Evolutionary conservation across 2,888 invertebrate genomes (phyloP).

Genomic region (Eupithecia dodoneata): DNA sequence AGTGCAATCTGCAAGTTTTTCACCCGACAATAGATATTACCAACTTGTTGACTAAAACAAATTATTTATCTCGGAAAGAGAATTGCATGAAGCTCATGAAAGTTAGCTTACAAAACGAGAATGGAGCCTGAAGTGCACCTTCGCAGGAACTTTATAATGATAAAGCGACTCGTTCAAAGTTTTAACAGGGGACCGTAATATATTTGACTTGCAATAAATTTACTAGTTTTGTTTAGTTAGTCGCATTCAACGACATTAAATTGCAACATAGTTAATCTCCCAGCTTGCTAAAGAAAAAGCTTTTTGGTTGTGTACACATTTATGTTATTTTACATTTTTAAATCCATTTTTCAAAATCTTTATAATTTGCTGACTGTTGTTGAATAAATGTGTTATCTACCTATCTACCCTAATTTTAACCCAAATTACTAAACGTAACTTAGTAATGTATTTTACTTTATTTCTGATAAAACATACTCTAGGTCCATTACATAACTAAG

Average conservation of each 20-base stretch:
- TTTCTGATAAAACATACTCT: too few relatives aligned
- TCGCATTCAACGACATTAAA: neutral
- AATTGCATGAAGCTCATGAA: slow-evolving; percentile 18
- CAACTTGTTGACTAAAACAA: slow-evolving; percentile 11
- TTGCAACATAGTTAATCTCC: neutral
- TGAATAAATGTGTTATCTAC: too few relatives aligned
- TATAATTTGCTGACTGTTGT: too few relatives aligned
- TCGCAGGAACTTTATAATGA: slow-evolving; percentile 30
- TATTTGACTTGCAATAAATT: slow-evolving; percentile 7
- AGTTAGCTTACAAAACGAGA: slow-evolving; percentile 21
- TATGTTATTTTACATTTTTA: too few relatives aligned
- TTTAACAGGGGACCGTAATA: slow-evolving; percentile 18
- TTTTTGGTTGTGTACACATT: too few relatives aligned
- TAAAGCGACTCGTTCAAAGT: slow-evolving; percentile 24
- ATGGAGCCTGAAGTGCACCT: slow-evolving; percentile 24
- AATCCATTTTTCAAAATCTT: too few relatives aligned
- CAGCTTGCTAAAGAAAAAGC: neutral
- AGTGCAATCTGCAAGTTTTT: neutral
- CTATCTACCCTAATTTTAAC: too few relatives aligned
- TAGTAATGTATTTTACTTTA: too few relatives aligned
- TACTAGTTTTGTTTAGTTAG: neutral
- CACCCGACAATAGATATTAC: neutral
- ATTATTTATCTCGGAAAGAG: slow-evolving; percentile 7
- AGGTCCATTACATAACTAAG: too few relatives aligned
- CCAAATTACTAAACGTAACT: too few relatives aligned